Base-by-base conservation (phyloP, 30 jellyfish, hydroid and myxozoan species). In the Phacellophora camtschatica region DNA sequence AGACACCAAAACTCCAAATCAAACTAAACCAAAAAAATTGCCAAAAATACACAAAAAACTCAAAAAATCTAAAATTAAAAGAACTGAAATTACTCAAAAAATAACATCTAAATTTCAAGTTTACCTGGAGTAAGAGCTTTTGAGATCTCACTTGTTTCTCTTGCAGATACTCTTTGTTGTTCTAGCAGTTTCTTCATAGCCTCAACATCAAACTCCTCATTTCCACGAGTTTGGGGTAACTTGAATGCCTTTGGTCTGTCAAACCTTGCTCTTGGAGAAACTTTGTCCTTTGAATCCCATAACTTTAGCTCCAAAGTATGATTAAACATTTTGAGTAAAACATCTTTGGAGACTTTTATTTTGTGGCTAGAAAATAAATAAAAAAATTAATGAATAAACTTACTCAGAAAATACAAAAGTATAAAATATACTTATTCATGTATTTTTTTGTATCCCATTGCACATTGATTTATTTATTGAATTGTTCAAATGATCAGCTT, bases 221-320 rank as follows among this genome's bases (percentile, higher is more conserved):
- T 55, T 1, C 83, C 90, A 36, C 77, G 80, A 1, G 80, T 29
- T 50, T 25, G 96, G 2, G 99, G 99, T 18, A 93, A 61, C 34
- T 81, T 88, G 77, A 93, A 93, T 48, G 95, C 99, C 51, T 93
- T 93, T 49, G 99, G 99, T 43, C 99, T 71, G 69, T 93, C 99
- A 93, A 93, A 93, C 58, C 99, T 79, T 61, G 99, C 99, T 66
- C 88, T 79, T n/a, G 97, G 91, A 0, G 99, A 86, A 0, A 93
- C 99, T 48, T 71, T 85, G 85, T 93, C 97, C 49, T 93, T 93
- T 18, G 99, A 24, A 65, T 85, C 96, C 99, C 99, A 93, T 12
- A 93, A 61, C 43, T 93, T 85, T 30, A 93, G 55, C 28, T 75
- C 99, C 63, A 93, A 28, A 4, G 86, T 50, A 66, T 93, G 99